These are phyloP conservation scores for Metalampra italica DNA, from an alignment of 2,888 invertebrate species.

Conservation along the genomic window DNA sequence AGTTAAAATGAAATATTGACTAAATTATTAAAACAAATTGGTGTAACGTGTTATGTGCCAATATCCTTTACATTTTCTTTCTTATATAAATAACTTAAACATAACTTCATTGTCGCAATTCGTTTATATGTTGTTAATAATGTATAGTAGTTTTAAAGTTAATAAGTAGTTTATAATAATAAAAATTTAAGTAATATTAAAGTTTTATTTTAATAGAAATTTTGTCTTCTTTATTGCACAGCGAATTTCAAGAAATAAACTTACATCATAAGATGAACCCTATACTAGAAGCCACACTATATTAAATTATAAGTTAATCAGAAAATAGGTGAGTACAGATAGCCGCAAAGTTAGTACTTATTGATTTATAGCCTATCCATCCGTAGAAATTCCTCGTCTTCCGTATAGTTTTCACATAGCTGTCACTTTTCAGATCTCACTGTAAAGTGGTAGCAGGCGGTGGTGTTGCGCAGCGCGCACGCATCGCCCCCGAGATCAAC, in stretches of 20 bases:
- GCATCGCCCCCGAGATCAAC: constrained; percentile 32
- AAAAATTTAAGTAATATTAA: neutral
- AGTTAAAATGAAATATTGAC: no score
- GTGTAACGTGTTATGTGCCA: constrained; percentile 13
- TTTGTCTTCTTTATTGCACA: no score
- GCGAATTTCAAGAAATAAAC: no score
- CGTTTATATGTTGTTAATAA: neutral
- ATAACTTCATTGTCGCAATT: constrained; percentile 1
- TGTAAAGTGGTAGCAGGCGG: neutral
- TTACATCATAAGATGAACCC: no score
- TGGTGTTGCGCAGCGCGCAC: neutral
- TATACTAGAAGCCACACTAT: no score
- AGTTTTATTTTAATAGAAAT: neutral
- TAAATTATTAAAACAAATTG: neutral
- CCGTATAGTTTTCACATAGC: neutral
- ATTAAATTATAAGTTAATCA: no score
- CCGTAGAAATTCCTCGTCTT: no score
- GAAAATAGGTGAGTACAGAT: no score
- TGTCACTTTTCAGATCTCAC: neutral
- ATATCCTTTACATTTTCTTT: constrained; percentile 13
- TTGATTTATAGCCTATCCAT: no score
- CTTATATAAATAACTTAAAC: no score
- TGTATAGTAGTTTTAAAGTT: neutral
- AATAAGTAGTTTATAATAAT: neutral
- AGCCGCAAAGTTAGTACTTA: no score